phyloP scores from a whole-genome alignment of 2,113 vertebrate genomes.

The Collichthys lucidus region DNA sequence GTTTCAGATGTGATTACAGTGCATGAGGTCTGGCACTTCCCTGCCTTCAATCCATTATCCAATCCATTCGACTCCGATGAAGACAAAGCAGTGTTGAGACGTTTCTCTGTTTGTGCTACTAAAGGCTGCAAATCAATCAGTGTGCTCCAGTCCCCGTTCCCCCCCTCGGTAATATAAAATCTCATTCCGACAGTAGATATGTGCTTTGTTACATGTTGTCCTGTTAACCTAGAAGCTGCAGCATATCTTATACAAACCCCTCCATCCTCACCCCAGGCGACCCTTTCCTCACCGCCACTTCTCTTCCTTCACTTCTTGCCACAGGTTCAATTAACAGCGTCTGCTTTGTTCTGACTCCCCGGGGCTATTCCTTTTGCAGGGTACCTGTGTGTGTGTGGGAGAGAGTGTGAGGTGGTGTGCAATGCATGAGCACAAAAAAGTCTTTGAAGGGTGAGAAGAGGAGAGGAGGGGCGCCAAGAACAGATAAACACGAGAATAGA shows the following conservation, averaged over 20 bases:
- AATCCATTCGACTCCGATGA: background rate
- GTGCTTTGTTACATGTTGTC: background rate
- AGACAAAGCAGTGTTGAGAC: background rate
- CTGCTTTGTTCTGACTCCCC: slow-evolving; percentile 68
- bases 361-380: slow-evolving; percentile 49
- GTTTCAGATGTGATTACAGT: background rate
- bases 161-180: background rate
- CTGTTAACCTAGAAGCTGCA: slow-evolving; percentile 48
- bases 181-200: slow-evolving; percentile 6
- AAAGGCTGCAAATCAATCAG: background rate
- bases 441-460: slow-evolving; percentile 59
- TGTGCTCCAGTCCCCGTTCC: background rate
- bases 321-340: slow-evolving; percentile 66
- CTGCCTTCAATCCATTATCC: background rate
- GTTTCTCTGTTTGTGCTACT: background rate
- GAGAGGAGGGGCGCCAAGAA: slow-evolving; percentile 46
- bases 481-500: slow-evolving; percentile 53
- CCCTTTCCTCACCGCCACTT: slow-evolving; percentile 3
- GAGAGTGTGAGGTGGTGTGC: slow-evolving; percentile 6
- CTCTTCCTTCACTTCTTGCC: slow-evolving; percentile 39
- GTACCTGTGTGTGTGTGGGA: slow-evolving; percentile 31
- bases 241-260: background rate
- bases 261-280: slow-evolving; percentile 14
- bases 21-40: background rate
- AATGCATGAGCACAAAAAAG: slow-evolving; percentile 18